Evolutionary conservation across 2,888 invertebrate genomes (phyloP).

Genomic region (Glyphotaelius pellucidus): DNA sequence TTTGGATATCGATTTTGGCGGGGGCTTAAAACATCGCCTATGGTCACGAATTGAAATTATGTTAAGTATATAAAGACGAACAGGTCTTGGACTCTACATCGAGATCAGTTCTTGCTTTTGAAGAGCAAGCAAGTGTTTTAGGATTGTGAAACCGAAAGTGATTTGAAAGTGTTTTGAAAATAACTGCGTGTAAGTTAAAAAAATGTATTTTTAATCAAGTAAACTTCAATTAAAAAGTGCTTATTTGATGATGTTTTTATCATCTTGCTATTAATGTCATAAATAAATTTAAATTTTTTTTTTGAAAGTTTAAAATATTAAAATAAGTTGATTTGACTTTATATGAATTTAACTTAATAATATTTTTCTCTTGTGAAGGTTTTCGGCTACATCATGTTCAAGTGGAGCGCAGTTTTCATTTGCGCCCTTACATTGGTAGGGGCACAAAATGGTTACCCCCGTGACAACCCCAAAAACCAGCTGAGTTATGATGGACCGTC

Average conservation of each 20-base stretch:
- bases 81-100: constrained; percentile 5
- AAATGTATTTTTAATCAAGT: neutral
- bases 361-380: neutral
- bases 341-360: neutral
- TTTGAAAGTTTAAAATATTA: neutral
- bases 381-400: constrained; percentile 27
- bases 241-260: neutral
- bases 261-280: neutral
- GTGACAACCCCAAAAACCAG: constrained; percentile 65
- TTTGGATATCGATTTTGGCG: constrained; percentile 28
- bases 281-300: neutral
- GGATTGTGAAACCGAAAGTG: constrained; percentile 19
- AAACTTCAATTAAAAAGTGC: neutral
- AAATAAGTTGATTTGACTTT: neutral
- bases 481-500: constrained; percentile 57
- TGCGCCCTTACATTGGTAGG: constrained; percentile 53
- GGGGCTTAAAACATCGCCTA: constrained; percentile 26
- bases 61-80: constrained; percentile 51
- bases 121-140: constrained; percentile 47
- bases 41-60: constrained; percentile 46
- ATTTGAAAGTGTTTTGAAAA: constrained; percentile 12
- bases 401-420: constrained; percentile 52
- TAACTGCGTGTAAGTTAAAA: neutral
- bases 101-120: constrained; percentile 24
- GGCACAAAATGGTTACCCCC: constrained; percentile 67